A percentile compares a stretch with the other conserved stretches of the same genome.
These are phyloP conservation scores for Gambusia affinis DNA, from an alignment of 2,113 vertebrate genomes.

Conservation along the genomic window DNA sequence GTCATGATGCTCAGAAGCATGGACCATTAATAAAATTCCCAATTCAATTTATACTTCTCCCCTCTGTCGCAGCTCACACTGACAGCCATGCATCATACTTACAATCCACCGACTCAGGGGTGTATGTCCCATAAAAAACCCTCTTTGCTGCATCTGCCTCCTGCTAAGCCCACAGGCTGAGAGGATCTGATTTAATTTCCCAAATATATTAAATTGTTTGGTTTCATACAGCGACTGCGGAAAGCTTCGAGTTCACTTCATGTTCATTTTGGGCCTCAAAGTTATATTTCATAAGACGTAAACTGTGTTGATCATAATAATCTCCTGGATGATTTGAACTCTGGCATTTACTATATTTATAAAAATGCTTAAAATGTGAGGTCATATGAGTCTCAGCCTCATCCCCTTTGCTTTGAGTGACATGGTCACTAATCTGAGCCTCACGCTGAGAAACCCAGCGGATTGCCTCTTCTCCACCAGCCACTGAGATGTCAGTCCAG, in stretches of 20 bases:
- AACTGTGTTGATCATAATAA: not conserved
- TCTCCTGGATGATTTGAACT: not conserved
- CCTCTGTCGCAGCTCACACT: slow-evolving; percentile 50
- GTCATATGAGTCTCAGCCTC: not conserved
- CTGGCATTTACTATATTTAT: not conserved
- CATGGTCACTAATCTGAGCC: slow-evolving; percentile 42
- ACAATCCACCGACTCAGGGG: slow-evolving; percentile 21
- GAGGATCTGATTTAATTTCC: slow-evolving; percentile 45
- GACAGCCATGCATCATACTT: slow-evolving; percentile 52
- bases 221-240: slow-evolving; percentile 17
- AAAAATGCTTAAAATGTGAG: not conserved
- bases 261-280: not conserved
- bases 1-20: slow-evolving; percentile 43
- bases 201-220: slow-evolving; percentile 27
- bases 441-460: slow-evolving; percentile 50
- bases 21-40: slow-evolving; percentile 45
- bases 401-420: slow-evolving; percentile 52
- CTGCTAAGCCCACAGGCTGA: slow-evolving; percentile 9
- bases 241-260: slow-evolving; percentile 12
- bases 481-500: slow-evolving; percentile 37
- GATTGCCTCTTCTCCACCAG: slow-evolving; percentile 36
- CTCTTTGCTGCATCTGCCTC: not conserved
- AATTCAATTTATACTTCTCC: slow-evolving; percentile 56
- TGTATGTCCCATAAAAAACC: slow-evolving; percentile 47
- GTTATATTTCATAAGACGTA: slow-evolving; percentile 8